A percentile compares a stretch with the other conserved stretches of the same genome.
Evolutionary conservation across 2,888 invertebrate genomes (phyloP).

Genomic region (Choristoneura rosaceana): DNA sequence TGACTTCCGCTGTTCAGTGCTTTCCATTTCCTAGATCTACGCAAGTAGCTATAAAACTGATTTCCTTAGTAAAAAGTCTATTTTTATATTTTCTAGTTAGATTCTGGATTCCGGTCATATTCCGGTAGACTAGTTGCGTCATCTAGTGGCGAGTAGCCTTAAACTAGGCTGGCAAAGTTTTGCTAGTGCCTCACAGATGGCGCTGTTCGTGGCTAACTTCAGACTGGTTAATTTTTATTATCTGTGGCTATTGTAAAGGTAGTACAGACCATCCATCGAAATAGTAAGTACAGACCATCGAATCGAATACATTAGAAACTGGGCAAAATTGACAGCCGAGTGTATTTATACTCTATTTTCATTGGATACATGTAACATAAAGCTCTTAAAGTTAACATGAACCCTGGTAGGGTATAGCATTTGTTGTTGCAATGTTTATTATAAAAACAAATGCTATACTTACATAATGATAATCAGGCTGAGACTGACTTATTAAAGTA

Average conservation of each 20-base stretch:
- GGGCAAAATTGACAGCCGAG: no score
- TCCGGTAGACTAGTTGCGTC: not conserved
- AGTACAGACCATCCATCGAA: not conserved
- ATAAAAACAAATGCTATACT: no score
- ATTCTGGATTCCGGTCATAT: not conserved
- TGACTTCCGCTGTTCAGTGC: slow-evolving; percentile 4
- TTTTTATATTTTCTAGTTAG: not conserved
- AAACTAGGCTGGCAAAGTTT: not conserved
- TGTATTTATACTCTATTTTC: no score
- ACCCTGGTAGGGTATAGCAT: no score
- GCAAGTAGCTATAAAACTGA: slow-evolving; percentile 5
- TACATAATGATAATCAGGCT: no score
- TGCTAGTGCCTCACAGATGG: slow-evolving; percentile 45
- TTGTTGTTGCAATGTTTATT: no score
- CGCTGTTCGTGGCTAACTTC: slow-evolving; percentile 47
- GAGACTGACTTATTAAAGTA: no score
- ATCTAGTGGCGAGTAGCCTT: slow-evolving; percentile 24
- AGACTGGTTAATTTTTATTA: slow-evolving; percentile 22
- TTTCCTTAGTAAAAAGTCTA: slow-evolving; percentile 12
- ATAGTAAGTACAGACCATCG: not conserved
- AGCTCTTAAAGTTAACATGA: no score
- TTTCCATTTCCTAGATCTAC: slow-evolving; percentile 2
- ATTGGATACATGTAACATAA: no score
- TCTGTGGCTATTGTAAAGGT: slow-evolving; percentile 6
- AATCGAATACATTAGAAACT: no score